Base-by-base conservation (phyloP, 2,113 vertebrate genomes). In the Microcebus jonahi region DNA sequence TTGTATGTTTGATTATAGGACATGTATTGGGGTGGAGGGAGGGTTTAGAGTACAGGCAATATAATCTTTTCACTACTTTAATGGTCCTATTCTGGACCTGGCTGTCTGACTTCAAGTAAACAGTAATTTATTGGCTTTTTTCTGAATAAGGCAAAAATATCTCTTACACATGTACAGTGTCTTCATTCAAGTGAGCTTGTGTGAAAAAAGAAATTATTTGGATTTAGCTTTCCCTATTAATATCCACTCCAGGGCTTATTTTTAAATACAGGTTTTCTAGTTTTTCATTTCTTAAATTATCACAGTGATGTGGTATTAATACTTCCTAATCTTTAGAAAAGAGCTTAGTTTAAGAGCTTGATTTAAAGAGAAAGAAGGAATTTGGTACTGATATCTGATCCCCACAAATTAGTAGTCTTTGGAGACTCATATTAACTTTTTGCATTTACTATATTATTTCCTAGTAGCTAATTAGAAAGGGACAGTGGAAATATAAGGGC, bases 201-300 rank as follows among this genome's bases (percentile, higher is more conserved):
- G 12, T 91, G 39, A 71, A 77, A 95, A 73, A 73, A 91, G n/a
- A 71, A 91, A 84, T 42, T 71, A 68, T 48, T 88, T 94, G 70
- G 17, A 34, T 89, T 93, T 88, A 86, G 79, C 27, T 95, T 73
- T 65, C n/a, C n/a, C n/a, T 82, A 15, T 79, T 90, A 89, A 90
- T 86, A 86, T n/a, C 23, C 2, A 75, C 1, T 65, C 14, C 94
- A 77, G 25, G 29, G 3, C 2, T 96, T 93, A 67, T 90, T 93
- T 96, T 89, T 48, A 91, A 76, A 71, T 59, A 77, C 67, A 34
- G 63, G 13, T 68, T 84, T 65, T 89, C 1, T 21, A 39, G 42
- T 95, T 90, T 63, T 88, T 91, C 45, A 45, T 73, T 87, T 98
- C 15, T 96, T 83, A 84, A 73, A 88, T 84, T 70, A 81, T 68